These are phyloP conservation scores for Stictonetta naevosa DNA, from an alignment of 2,113 vertebrate species.

Conservation along the genomic window DNA sequence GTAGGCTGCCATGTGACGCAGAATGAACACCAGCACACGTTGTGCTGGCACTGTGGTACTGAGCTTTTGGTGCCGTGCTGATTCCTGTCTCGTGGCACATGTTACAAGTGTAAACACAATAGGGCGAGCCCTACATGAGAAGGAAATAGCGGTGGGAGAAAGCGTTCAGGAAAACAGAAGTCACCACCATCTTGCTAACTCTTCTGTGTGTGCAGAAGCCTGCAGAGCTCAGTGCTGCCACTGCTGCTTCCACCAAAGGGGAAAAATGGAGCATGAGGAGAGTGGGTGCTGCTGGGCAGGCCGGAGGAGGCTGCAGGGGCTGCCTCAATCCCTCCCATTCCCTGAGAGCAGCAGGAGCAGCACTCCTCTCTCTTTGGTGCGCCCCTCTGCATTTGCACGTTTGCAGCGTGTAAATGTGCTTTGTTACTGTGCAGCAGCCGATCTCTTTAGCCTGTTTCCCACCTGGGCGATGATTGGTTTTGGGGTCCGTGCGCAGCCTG, in stretches of 20 bases:
- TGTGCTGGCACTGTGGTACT: neutral
- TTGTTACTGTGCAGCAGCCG: neutral
- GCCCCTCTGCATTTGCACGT: neutral
- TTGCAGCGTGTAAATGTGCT: neutral
- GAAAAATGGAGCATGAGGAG: too few relatives aligned
- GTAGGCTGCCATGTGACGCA: neutral
- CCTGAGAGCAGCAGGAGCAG: neutral
- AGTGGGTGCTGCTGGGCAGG: neutral
- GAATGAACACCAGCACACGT: neutral
- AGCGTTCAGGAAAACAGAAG: neutral
- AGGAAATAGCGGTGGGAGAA: neutral
- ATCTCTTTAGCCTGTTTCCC: neutral
- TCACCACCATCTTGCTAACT: neutral
- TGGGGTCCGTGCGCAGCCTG: neutral
- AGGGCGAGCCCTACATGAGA: neutral
- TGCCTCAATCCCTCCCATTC: neutral
- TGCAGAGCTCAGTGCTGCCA: neutral
- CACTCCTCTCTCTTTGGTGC: neutral
- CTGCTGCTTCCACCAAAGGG: neutral
- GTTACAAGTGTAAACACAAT: neutral
- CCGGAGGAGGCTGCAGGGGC: neutral
- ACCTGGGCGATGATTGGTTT: neutral
- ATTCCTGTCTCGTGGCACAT: neutral
- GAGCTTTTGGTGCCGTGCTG: neutral
- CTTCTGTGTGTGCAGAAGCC: neutral